Evolutionary conservation across 2,113 vertebrate species (phyloP), one percentile per base, ranked within the genome.

Genomic region (Apteryx owenii): DNA sequence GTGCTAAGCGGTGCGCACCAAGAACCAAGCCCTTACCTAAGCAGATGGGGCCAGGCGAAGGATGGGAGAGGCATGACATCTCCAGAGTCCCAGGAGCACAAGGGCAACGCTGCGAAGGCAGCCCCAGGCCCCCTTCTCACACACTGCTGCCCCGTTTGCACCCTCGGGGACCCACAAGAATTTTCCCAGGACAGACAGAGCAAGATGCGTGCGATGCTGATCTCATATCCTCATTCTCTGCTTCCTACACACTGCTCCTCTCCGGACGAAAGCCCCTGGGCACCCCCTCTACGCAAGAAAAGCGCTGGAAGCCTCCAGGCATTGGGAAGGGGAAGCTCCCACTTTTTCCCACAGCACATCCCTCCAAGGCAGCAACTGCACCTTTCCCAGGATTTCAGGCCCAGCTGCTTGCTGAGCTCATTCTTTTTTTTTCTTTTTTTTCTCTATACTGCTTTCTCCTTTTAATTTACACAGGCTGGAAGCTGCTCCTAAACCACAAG

Each of bases 331-430:
- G 12, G 23, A n/a, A 33, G 40, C 19, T 50, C 31, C 38, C 19
- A 44, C 38, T 60, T 80, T 54, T 78, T 84, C 51, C 88, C 44
- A 28, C 44, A 70, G 83, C 60, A 53, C 20, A 73, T 42, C 22
- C 7, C 54, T 2, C 0, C 0, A 75, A 91, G 58, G 75, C 90
- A 88, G 53, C 36, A 38, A n/a, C 54, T n/a, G 33, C 89, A 89
- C 73, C 83, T 89, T 56, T 78, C 68, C 72, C 71, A 89, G 40
- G 19, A 38, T 76, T 90, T 88, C 88, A 92, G 68, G 65, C 62
- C 58, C 82, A 87, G 62, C 28, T 80, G 40, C 64, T 89, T 80
- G 81, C 81, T 46, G 73, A 85, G 84, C 73, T 89, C 33, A 16
- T 70, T 44, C 44, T 36, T 46, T 11, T 22, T 75, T 5, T 5